phyloP scores from a whole-genome alignment of 2,888 invertebrate species.

The Helobdella robusta region DNA sequence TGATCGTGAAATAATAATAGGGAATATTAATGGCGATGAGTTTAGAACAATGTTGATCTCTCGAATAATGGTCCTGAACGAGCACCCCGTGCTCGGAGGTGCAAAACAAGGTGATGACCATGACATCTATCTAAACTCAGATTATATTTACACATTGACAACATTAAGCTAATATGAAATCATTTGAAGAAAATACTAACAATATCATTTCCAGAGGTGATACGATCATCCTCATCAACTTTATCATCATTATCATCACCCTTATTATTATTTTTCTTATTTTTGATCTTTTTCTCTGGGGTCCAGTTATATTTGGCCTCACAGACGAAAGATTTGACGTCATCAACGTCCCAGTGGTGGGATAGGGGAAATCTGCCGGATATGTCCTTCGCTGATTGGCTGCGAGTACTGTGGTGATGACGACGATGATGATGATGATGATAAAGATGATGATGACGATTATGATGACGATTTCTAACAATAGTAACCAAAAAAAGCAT shows the following conservation, averaged over 20 bases:
- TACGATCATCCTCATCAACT: too few species aligned
- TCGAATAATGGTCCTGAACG: slow-evolving; percentile 59
- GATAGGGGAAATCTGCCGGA: slow-evolving; percentile 55
- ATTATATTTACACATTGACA: not conserved
- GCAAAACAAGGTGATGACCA: slow-evolving; percentile 61
- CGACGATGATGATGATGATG: too few species aligned
- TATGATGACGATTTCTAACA: too few species aligned
- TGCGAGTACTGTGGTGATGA: slow-evolving; percentile 43
- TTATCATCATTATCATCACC: not conserved
- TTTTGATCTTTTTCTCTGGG: not conserved
- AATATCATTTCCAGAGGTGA: too few species aligned
- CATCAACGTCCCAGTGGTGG: slow-evolving; percentile 76
- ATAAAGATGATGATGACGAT: too few species aligned
- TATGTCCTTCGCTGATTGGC: slow-evolving; percentile 50
- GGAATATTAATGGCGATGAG: slow-evolving; percentile 56
- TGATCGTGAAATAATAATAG: slow-evolving; percentile 52
- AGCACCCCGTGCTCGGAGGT: slow-evolving; percentile 62
- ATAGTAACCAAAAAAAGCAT: too few species aligned
- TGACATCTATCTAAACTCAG: slow-evolving; percentile 42
- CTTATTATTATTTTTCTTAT: not conserved
- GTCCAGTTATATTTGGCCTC: slow-evolving; percentile 56
- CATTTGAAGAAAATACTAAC: not conserved
- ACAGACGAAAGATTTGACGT: slow-evolving; percentile 73
- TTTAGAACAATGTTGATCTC: slow-evolving; percentile 39
- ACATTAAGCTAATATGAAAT: too few species aligned